Evolutionary conservation across 2,797 vertebrate genomes (phyloP).

Genomic region (Semaprochilodus insignis): DNA sequence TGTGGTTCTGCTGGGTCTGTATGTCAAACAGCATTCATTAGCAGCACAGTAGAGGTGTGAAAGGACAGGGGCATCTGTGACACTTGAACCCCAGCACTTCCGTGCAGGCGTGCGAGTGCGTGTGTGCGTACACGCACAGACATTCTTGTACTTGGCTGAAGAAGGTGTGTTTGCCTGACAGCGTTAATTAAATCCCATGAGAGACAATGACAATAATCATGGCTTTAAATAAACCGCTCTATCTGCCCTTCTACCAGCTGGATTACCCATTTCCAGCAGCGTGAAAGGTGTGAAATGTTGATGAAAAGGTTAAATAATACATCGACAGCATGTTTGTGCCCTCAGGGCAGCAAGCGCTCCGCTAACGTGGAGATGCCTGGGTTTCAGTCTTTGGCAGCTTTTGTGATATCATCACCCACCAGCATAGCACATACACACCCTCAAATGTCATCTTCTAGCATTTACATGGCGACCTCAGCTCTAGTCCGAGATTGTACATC

Average conservation of each 20-base stretch:
- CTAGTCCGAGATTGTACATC: not conserved
- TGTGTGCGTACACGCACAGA: not conserved
- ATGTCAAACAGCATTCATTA: slow-evolving; percentile 42
- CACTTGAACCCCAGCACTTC: slow-evolving; percentile 22
- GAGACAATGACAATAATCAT: slow-evolving; percentile 50
- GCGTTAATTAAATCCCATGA: slow-evolving; percentile 46
- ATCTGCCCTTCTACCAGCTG: not conserved
- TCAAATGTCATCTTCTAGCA: slow-evolving; percentile 32
- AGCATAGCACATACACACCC: slow-evolving; percentile 39
- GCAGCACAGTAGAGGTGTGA: slow-evolving; percentile 45
- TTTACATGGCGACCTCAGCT: not conserved
- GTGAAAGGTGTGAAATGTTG: slow-evolving; percentile 31
- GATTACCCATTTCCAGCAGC: slow-evolving; percentile 5
- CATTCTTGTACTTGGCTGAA: not conserved
- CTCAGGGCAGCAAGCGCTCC: slow-evolving; percentile 59
- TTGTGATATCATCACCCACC: slow-evolving; percentile 55
- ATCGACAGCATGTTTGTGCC: slow-evolving; percentile 67
- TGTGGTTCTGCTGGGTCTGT: slow-evolving; percentile 1
- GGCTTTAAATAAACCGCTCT: slow-evolving; percentile 27
- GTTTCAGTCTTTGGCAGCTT: slow-evolving; percentile 38
- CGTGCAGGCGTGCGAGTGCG: not conserved
- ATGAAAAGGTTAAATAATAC: slow-evolving; percentile 70
- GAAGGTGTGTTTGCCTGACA: not conserved
- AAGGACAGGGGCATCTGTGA: slow-evolving; percentile 36
- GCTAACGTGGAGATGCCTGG: slow-evolving; percentile 44